Evolutionary conservation across 2,113 vertebrate species (phyloP).

Genomic region (Lophotis ruficrista): DNA sequence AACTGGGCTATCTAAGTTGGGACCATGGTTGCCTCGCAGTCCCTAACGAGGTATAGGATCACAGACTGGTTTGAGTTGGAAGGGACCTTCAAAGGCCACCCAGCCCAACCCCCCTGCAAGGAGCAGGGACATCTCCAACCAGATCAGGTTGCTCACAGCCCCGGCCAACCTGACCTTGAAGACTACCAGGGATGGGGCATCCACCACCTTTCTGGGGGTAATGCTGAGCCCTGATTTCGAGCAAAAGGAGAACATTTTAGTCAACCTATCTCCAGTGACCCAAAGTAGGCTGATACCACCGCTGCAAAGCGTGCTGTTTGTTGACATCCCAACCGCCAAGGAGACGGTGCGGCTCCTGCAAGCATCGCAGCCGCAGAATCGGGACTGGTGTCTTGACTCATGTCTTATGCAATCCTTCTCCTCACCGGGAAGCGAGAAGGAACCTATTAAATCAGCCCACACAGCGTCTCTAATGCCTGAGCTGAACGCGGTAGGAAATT

Average conservation of each 20-base stretch:
- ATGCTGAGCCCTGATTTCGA: accelerated
- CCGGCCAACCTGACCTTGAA: accelerated
- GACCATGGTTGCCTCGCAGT: accelerated
- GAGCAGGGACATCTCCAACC: background rate
- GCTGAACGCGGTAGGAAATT: constrained; percentile 45
- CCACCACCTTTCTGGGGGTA: background rate
- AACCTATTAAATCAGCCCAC: constrained; percentile 70
- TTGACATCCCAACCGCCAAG: background rate
- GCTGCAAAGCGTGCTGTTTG: background rate
- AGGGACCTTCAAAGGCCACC: background rate
- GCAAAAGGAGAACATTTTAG: background rate
- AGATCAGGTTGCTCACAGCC: background rate
- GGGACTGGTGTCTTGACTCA: constrained; percentile 33
- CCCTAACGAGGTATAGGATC: accelerated
- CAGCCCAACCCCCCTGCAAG: accelerated
- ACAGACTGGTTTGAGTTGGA: background rate
- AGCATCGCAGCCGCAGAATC: background rate
- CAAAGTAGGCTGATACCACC: background rate
- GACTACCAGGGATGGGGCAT: background rate
- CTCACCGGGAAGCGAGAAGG: constrained; percentile 56
- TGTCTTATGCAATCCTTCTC: constrained; percentile 61
- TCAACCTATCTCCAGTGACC: background rate
- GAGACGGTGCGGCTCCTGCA: background rate
- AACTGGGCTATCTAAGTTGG: background rate
- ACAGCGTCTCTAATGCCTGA: constrained; percentile 55